phyloP scores from a whole-genome alignment of 2,113 vertebrate genomes.

The Stomatorhinus ivindoensis region DNA sequence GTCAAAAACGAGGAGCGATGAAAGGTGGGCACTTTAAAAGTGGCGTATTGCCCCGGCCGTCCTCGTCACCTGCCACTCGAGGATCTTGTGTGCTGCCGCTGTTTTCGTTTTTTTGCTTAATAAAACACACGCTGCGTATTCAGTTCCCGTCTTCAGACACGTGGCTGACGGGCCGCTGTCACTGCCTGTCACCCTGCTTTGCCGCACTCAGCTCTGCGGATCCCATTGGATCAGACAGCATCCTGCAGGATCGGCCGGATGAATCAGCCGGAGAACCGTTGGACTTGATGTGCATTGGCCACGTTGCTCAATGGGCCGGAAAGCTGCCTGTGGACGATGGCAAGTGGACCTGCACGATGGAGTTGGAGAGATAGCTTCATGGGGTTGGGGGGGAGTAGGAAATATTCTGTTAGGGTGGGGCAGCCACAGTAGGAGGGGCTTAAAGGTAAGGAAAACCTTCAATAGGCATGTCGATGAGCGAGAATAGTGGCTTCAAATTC shows the following conservation, averaged over 20 bases:
- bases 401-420: neutral
- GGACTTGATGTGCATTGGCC: neutral
- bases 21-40: neutral
- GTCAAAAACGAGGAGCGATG: neutral
- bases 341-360: neutral
- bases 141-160: conserved; percentile 1
- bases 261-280: neutral
- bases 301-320: neutral
- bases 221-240: neutral
- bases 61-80: conserved; percentile 6
- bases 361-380: neutral
- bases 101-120: neutral
- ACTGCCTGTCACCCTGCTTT: neutral
- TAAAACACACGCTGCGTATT: neutral
- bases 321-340: neutral
- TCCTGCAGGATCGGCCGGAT: neutral
- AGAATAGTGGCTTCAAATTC: neutral
- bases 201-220: neutral
- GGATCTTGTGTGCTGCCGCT: neutral
- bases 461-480: neutral
- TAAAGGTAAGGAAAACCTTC: neutral
- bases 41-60: neutral
- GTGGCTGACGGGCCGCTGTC: neutral
- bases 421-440: neutral
- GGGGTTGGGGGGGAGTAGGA: neutral